These are phyloP conservation scores for Ophonus ardosiacus DNA, from an alignment of 2,888 invertebrate genomes.

Conservation along the genomic window DNA sequence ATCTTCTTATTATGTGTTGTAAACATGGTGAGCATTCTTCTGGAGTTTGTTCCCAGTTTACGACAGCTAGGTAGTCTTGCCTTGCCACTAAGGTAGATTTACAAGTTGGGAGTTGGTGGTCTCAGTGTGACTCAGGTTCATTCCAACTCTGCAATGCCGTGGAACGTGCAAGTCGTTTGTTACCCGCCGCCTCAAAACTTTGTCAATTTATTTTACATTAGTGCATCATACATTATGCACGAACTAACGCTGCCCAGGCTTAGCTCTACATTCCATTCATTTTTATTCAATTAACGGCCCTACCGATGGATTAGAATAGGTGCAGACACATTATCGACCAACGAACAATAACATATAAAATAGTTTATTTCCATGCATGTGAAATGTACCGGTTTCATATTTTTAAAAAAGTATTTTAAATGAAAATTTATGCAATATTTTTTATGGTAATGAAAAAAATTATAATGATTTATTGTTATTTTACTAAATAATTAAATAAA, in stretches of 20 bases:
- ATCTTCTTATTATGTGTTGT: too few species aligned
- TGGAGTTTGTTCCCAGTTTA: not conserved
- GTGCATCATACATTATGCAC: constrained; percentile 64
- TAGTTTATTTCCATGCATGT: too few species aligned
- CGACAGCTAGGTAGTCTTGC: not conserved
- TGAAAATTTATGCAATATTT: too few species aligned
- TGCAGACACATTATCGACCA: not conserved
- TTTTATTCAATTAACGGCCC: not conserved
- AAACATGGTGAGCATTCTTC: not conserved
- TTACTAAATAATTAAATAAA: too few species aligned
- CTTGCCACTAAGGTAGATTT: constrained; percentile 15
- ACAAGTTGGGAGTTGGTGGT: constrained; percentile 48
- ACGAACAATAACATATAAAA: too few species aligned
- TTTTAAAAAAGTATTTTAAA: too few species aligned
- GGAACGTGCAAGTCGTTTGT: constrained; percentile 63
- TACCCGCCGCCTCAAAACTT: constrained; percentile 62
- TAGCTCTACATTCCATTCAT: not conserved
- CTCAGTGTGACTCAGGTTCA: constrained; percentile 51
- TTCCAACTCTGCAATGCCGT: constrained; percentile 61
- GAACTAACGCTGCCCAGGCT: not conserved
- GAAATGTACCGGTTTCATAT: too few species aligned
- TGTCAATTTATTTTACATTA: constrained; percentile 65
- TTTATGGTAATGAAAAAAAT: too few species aligned
- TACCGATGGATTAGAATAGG: not conserved
- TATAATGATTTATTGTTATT: too few species aligned